Evolutionary conservation across 1,140 invertebrate genomes (phyloP).

Genomic region (Eulimnadia texana): DNA sequence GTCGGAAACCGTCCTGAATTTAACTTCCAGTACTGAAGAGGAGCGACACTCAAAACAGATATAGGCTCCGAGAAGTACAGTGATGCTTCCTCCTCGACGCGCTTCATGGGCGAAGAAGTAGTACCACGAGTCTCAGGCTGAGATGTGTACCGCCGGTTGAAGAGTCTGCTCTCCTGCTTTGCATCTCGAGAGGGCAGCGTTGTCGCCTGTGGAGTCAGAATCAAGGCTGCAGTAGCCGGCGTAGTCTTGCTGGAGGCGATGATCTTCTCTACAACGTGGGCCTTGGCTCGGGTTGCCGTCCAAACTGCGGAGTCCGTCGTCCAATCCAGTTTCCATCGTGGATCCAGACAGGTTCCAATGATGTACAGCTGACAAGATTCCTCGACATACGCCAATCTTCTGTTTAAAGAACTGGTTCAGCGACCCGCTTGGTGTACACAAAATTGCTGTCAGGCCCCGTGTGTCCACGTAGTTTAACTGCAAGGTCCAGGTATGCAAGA

Average conservation of each 20-base stretch:
- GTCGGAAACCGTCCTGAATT: not conserved
- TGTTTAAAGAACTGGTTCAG: not conserved
- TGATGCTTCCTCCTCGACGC: not conserved
- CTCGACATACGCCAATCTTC: not conserved
- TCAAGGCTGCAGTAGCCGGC: not conserved
- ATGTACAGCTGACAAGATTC: not conserved
- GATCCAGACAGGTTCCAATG: not conserved
- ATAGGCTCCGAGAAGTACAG: conserved; percentile 1
- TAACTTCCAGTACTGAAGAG: not conserved
- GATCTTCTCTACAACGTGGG: not conserved
- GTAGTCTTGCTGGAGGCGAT: not conserved
- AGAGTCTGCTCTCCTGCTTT: not conserved
- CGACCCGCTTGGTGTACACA: conserved; percentile 1
- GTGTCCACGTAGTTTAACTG: not conserved
- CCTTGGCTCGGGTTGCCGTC: not conserved
- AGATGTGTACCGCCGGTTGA: not conserved
- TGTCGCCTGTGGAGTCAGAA: not conserved
- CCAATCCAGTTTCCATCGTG: conserved; percentile 1
- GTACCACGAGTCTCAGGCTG: not conserved
- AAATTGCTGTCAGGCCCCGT: conserved; percentile 2
- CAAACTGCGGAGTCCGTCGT: not conserved
- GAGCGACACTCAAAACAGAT: not conserved
- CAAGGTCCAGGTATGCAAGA: conserved; percentile 1
- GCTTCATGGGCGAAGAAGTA: not conserved
- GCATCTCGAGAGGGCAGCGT: not conserved